A percentile compares a stretch with the other conserved stretches of the same genome.
Evolutionary conservation across 2,797 vertebrate species (phyloP).

Genomic region (Crypturellus tataupa): DNA sequence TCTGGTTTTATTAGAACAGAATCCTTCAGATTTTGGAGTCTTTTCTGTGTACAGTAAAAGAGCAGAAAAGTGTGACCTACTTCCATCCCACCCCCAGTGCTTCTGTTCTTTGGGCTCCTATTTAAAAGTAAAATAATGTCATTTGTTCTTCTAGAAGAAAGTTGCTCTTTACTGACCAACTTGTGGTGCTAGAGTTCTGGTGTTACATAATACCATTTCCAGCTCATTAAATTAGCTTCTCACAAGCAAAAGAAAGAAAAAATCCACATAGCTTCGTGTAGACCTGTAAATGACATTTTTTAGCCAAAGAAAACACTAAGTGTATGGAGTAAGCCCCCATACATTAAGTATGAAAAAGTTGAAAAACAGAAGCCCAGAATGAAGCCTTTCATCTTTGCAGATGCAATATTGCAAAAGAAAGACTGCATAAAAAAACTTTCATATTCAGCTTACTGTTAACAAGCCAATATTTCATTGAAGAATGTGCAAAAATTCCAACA

Average conservation of each 20-base stretch:
- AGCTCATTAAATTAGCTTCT: background rate
- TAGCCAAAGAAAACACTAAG: fast-evolving
- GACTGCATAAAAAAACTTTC: background rate
- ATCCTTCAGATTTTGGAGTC: background rate
- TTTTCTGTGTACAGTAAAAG: background rate
- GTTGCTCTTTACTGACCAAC: background rate
- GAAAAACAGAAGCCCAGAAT: background rate
- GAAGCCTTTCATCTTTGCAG: background rate
- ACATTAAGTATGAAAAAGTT: background rate
- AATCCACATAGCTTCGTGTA: background rate
- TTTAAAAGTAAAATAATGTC: background rate
- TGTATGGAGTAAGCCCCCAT: background rate
- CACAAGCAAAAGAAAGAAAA: background rate
- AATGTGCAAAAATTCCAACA: background rate
- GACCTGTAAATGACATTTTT: background rate
- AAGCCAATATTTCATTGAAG: background rate
- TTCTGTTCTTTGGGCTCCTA: background rate
- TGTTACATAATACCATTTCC: background rate
- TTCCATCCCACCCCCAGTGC: background rate
- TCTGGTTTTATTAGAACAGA: background rate
- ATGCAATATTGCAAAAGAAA: background rate
- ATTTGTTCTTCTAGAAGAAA: background rate
- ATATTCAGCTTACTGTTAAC: background rate
- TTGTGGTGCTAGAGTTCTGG: background rate
- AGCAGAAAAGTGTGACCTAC: background rate